Percentiles rank a stretch among this genome's conserved stretches.
phyloP scores from a whole-genome alignment of 53 echinoderm and acorn worm species.

The Pentamera pediparva region DNA sequence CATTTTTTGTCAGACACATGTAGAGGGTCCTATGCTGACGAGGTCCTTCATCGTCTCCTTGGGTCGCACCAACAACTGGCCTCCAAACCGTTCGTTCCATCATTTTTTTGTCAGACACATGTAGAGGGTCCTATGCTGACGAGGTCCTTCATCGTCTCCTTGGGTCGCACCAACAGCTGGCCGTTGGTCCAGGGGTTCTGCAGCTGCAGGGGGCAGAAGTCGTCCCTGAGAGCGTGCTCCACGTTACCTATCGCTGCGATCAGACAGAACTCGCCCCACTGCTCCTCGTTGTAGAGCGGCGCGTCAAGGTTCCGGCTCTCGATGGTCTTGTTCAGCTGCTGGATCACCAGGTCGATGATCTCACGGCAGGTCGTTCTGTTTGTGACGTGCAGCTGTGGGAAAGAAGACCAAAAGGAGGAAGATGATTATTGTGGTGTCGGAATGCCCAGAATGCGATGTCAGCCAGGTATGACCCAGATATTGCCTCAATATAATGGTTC shows the following conservation, averaged over 20 bases:
- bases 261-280: conserved; percentile 85
- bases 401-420: neutral
- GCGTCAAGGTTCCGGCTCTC: conserved; percentile 76
- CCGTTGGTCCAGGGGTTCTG: conserved; percentile 99
- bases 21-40: too few relatives aligned
- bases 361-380: conserved; percentile 79
- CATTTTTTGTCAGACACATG: conserved; percentile 54
- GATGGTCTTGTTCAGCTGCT: conserved; percentile 97
- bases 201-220: conserved; percentile 87
- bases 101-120: conserved; percentile 52
- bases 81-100: too few relatives aligned
- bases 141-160: conserved; percentile 45
- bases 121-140: conserved; percentile 68
- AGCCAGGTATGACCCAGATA: too few relatives aligned
- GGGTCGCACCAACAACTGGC: too few relatives aligned
- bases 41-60: too few relatives aligned
- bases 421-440: too few relatives aligned
- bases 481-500: too few relatives aligned
- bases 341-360: conserved; percentile 88
- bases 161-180: conserved; percentile 76
- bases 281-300: conserved; percentile 73
- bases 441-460: too few relatives aligned
- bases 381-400: conserved; percentile 82
- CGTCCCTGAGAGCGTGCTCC: conserved; percentile 73
- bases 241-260: conserved; percentile 74